These are phyloP conservation scores for Syngnathus floridae DNA, from an alignment of 2,113 vertebrate species.

Conservation along the genomic window DNA sequence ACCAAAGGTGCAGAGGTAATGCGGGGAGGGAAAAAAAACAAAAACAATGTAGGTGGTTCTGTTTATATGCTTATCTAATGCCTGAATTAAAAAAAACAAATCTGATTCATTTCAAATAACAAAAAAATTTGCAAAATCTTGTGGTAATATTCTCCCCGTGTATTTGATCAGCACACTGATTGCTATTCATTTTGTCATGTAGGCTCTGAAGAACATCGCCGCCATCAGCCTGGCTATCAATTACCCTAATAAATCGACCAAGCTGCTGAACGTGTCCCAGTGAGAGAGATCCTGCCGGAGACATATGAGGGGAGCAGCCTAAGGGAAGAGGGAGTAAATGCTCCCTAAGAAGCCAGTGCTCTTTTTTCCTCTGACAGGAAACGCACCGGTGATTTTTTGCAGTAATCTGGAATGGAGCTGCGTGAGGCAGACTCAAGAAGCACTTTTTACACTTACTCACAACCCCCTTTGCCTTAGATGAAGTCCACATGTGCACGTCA, in stretches of 20 bases:
- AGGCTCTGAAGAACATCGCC: slow-evolving; percentile 96
- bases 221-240: slow-evolving; percentile 98
- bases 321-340: slow-evolving; percentile 6
- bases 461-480: slow-evolving; percentile 61
- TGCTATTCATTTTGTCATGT: slow-evolving; percentile 31
- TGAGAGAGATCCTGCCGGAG: slow-evolving; percentile 58
- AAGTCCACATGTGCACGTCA: slow-evolving; percentile 58
- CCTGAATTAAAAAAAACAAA: slow-evolving; percentile 3
- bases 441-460: slow-evolving; percentile 51
- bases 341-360: slow-evolving; percentile 30
- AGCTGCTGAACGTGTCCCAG: slow-evolving; percentile 78
- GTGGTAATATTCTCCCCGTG: not conserved
- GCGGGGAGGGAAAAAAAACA: not conserved
- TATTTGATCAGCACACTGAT: slow-evolving; percentile 6
- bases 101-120: not conserved
- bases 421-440: slow-evolving; percentile 23
- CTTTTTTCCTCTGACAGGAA: slow-evolving; percentile 19
- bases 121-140: not conserved
- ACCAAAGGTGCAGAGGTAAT: slow-evolving; percentile 8
- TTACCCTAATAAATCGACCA: slow-evolving; percentile 95
- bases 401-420: slow-evolving; percentile 28
- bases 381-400: slow-evolving; percentile 16
- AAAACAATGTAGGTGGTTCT: slow-evolving; percentile 47
- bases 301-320: slow-evolving; percentile 1
- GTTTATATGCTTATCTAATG: slow-evolving; percentile 45